Base-by-base conservation (phyloP, 2,888 invertebrate species). In the Brachyptera putata region DNA sequence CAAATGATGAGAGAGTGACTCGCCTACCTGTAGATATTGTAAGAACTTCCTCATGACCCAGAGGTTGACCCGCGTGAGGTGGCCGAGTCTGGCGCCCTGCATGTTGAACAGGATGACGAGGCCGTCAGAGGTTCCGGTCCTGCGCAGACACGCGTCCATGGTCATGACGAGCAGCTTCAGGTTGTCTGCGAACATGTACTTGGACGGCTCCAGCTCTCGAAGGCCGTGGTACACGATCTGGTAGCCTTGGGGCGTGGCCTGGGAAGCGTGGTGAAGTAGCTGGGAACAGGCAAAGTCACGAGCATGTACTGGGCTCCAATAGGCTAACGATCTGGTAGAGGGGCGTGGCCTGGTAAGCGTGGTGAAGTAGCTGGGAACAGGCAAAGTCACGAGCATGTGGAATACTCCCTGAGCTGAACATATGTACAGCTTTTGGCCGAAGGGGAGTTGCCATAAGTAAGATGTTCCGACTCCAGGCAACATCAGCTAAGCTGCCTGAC, bases 21-120 rank as follows among this genome's bases (percentile, higher is more conserved):
- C n/a, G n/a, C n/a, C n/a, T 49, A 70, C 70, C 67, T 71, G 71
- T 26, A 87, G 72, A 71, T 84, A 87, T 61, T 79, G 77, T 74
- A 86, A 83, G 72, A 85, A 84, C 69, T 81, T 81, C 39, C 81
- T 79, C 1, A 87, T 71, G 0, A 80, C 79, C 65, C 83, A 75
- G 0, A 87, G 71, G 60, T 82, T 85, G 1, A 88, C 72, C 66
- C 81, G 79, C 4, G 84, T 78, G 2, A 87, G 72, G 67, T 89
- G 89, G 0, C 69, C 78, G 21, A 84, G 71, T 62, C 77, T 78
- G 0, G 84, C 84, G 0, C 84, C 85, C 39, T 75, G 74, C 81
- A 86, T 85, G 70, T 87, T 86, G 64, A 87, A 84, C 0, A 87
- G 75, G 69, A 86, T 82, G 24, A 86, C 76, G 63, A 82, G 78